Evolutionary conservation across 2,113 vertebrate genomes (phyloP), one percentile per base, ranked within the genome.

Genomic region (Platichthys flesus): DNA sequence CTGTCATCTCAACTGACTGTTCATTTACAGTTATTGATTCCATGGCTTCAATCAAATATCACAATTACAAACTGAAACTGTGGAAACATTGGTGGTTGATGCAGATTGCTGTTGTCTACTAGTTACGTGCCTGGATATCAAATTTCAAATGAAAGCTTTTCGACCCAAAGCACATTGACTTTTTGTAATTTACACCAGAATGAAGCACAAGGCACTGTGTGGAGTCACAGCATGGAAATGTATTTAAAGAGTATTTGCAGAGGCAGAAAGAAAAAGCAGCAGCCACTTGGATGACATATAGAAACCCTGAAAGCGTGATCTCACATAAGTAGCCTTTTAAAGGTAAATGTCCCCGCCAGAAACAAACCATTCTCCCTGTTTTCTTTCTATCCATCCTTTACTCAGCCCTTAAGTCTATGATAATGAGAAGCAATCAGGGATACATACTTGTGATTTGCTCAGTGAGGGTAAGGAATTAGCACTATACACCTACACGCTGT

Each of bases 371-470:
- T 57, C 28, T 59, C 9, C 71, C 68, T 18, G 58, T 28, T 62
- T 62, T 20, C 7, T 13, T 16, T n/a, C 52, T 82, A 70, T 60
- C 51, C 28, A 63, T 80, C 64, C 51, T 83, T 88, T 63, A 82
- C 71, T 83, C 72, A 66, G 58, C n/a, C 37, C 76, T 77, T 76
- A 77, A 90, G 88, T 85, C 68, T 76, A 79, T 81, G 85, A 67
- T 91, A 85, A 90, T 86, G 84, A 92, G 81, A 14, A 74, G 83
- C 85, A 90, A 92, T 91, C 87, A 89, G 74, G 42, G 20, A 64
- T 15, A 75, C 35, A 69, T 63, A 84, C 83, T 85, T 76, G 56
- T 70, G 72, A 9, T 74, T 82, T 63, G n/a, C 66, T 79, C 63
- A 62, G 23, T 71, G 64, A 79, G 69, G 52, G 52, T 42, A 68